phyloP scores from a whole-genome alignment of 2,888 invertebrate species.

The Acanthosepion pharaonis region DNA sequence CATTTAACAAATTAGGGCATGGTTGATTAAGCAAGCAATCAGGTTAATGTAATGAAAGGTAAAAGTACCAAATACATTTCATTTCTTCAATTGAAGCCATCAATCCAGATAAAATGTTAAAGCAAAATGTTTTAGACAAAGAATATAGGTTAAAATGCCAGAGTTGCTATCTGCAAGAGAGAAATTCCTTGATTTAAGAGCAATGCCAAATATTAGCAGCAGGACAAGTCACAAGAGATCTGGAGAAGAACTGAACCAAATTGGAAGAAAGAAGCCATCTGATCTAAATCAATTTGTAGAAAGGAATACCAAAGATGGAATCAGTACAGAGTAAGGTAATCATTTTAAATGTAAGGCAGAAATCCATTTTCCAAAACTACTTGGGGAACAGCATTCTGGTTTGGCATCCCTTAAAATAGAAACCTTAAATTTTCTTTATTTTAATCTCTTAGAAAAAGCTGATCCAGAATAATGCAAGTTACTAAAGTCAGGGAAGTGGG shows the following conservation, averaged over 20 bases:
- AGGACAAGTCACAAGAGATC: background rate
- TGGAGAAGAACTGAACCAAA: background rate
- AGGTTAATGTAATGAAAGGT: too few relatives aligned
- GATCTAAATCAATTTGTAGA: background rate
- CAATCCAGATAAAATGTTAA: too few relatives aligned
- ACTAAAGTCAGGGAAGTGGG: too few relatives aligned
- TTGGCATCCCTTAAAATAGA: background rate
- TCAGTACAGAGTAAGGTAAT: background rate
- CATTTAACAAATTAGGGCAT: too few relatives aligned
- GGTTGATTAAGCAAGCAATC: too few relatives aligned
- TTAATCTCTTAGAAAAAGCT: too few relatives aligned
- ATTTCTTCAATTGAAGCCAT: too few relatives aligned
- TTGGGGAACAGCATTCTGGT: background rate
- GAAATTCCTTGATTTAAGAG: background rate
- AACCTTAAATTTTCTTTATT: too few relatives aligned
- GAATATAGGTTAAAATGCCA: too few relatives aligned
- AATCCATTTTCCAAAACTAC: background rate
- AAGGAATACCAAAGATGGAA: background rate
- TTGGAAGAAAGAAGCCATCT: background rate
- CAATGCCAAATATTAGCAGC: background rate
- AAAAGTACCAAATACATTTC: too few relatives aligned
- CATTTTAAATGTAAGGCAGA: background rate
- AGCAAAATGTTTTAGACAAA: too few relatives aligned
- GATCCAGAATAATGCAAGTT: too few relatives aligned
- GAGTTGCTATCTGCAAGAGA: background rate